Conservation (phyloP, 2,797 vertebrate species). For the Crocodylus rhombifer region DNA sequence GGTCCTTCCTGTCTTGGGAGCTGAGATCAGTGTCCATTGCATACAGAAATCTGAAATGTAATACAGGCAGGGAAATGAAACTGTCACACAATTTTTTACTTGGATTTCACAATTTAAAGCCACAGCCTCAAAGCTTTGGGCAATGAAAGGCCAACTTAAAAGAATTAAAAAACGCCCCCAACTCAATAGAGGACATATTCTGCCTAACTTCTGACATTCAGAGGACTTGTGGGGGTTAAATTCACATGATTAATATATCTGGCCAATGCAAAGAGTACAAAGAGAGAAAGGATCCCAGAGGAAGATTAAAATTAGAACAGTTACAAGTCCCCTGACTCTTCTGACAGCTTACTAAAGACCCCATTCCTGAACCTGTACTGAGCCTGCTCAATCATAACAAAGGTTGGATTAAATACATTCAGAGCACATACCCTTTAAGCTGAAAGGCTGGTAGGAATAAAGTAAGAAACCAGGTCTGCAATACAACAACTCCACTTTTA, state of each 20-base stretch:
- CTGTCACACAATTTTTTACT: neutral
- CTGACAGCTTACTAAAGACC: neutral
- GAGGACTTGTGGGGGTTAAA: neutral
- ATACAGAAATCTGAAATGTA: conserved; percentile 83
- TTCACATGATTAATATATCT: accelerated
- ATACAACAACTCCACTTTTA: neutral
- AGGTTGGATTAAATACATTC: neutral
- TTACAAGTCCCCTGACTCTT: neutral
- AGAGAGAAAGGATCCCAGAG: neutral
- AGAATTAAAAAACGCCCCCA: neutral
- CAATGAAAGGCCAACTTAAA: neutral
- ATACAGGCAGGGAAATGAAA: neutral
- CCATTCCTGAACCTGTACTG: neutral
- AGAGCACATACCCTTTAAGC: neutral
- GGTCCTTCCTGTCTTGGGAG: conserved; percentile 97
- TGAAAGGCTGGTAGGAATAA: neutral
- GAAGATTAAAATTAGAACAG: neutral
- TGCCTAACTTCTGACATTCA: neutral
- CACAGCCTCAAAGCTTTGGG: neutral
- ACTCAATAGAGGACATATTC: neutral
- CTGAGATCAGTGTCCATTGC: conserved; percentile 97
- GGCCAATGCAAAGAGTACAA: neutral
- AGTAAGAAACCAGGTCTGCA: neutral
- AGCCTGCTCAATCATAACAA: neutral
- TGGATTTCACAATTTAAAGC: neutral